Evolutionary conservation across 92 coral and sea anemone species (phyloP), one percentile per base, ranked within the genome.

Genomic region (Epizoanthus illoricatus): DNA sequence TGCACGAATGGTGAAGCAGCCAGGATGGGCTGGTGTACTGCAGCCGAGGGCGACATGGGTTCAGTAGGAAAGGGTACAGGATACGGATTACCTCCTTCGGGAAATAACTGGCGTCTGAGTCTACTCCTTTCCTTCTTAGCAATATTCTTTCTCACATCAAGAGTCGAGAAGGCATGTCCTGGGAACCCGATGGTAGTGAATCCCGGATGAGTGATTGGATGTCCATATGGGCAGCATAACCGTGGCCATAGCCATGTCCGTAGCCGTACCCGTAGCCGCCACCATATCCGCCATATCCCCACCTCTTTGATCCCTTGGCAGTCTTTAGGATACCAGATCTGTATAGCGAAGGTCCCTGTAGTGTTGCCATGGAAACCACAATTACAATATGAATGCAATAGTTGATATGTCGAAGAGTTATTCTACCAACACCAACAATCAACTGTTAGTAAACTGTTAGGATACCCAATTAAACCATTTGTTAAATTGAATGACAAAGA

Each of bases 181-280:
- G 98, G 98, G 76, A 87, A 94, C 13, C 98, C 98, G 33, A 94
- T 86, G 59, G 96, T 94, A 2, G 98, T 87, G 74, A 94, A 94
- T 20, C 98, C 98, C 5, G 98, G 98, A 56, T 91, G 98, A 10
- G 98, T 94, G 84, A 94, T 88, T 56, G 98, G 98, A 75, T 94
- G 98, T 45, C 98, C 98, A 64, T 88, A 92, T 17, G 98, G 95
- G 45, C 90, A 90, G 8, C n/a, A n/a, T n/a, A n/a, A n/a, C n/a
- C n/a, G n/a, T n/a, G n/a, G n/a, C n/a, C n/a, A n/a, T n/a, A n/a
- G n/a, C n/a, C n/a, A n/a, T n/a, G n/a, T n/a, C n/a, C n/a, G n/a
- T n/a, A n/a, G n/a, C n/a, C n/a, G n/a, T 90, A 87, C 63, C 84
- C 89, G 17, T 89, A 94, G 73, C 89, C 89, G 3, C 90, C 91